Conservation (phyloP, 1,140 invertebrate genomes). For the Potamilus streckersoni region DNA sequence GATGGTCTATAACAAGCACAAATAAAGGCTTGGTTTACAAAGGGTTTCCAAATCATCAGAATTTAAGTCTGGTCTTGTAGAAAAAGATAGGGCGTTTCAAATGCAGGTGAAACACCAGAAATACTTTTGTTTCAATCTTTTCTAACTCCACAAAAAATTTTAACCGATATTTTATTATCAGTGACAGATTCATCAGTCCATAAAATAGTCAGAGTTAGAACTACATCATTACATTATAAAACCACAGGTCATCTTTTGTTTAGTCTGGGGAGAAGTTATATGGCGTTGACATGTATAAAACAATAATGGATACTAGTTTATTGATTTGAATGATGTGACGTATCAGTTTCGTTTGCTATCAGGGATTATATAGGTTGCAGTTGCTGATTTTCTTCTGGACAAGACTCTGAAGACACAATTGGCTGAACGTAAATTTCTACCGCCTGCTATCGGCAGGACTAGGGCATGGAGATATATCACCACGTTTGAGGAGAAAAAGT, state of each 20-base stretch:
- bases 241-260: not conserved
- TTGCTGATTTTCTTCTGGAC: too few species aligned
- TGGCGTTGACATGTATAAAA: constrained; percentile 13
- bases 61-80: not conserved
- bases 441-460: too few species aligned
- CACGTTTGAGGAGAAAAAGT: too few species aligned
- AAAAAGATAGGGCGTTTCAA: not conserved
- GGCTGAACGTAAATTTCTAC: too few species aligned
- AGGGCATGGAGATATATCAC: too few species aligned
- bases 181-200: constrained; percentile 3
- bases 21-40: not conserved
- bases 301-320: not conserved
- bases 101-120: not conserved
- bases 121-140: not conserved
- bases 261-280: constrained; percentile 2
- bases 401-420: too few species aligned
- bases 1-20: not conserved
- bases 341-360: too few species aligned
- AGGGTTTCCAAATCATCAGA: not conserved
- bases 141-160: not conserved
- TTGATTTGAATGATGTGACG: too few species aligned
- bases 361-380: too few species aligned
- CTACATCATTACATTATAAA: not conserved
- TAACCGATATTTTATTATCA: not conserved
- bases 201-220: not conserved